Evolutionary conservation across 2,797 vertebrate genomes (phyloP).

Genomic region (Novumbra hubbsi): DNA sequence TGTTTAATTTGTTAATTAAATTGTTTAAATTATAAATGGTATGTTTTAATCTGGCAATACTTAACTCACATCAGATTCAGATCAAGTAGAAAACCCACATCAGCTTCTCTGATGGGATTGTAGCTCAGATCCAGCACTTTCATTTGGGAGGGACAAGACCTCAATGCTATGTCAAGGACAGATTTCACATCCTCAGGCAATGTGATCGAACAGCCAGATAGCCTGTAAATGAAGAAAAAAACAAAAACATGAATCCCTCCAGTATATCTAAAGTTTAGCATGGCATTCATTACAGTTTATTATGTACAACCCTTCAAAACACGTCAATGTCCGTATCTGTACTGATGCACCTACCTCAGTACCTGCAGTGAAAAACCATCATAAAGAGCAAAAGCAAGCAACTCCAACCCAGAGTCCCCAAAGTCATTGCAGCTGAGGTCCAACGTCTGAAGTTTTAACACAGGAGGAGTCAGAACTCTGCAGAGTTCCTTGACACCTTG

Average conservation of each 20-base stretch:
- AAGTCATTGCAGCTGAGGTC: conserved; percentile 11
- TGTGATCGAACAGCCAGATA: conserved; percentile 1
- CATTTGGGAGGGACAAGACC: neutral
- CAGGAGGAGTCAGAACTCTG: neutral
- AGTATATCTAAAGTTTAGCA: neutral
- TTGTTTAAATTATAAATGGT: too few species aligned
- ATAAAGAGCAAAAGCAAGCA: neutral
- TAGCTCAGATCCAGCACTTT: conserved; percentile 12
- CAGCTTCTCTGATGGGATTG: neutral
- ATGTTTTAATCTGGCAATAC: neutral
- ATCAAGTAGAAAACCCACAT: neutral
- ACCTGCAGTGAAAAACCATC: neutral
- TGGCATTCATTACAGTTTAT: neutral
- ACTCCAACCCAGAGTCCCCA: neutral
- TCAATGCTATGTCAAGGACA: neutral
- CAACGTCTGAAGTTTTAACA: neutral
- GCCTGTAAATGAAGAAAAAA: neutral
- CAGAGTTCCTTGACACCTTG: neutral
- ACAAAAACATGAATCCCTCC: neutral
- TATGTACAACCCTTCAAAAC: neutral
- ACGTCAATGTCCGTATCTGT: neutral
- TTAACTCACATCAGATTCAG: neutral
- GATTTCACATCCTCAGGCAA: neutral
- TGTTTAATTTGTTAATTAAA: neutral
- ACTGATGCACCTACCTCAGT: neutral